Percentiles rank a stretch among this genome's conserved stretches.
phyloP scores from a whole-genome alignment of 1,140 invertebrate genomes.

The Pseudoatta argentina region DNA sequence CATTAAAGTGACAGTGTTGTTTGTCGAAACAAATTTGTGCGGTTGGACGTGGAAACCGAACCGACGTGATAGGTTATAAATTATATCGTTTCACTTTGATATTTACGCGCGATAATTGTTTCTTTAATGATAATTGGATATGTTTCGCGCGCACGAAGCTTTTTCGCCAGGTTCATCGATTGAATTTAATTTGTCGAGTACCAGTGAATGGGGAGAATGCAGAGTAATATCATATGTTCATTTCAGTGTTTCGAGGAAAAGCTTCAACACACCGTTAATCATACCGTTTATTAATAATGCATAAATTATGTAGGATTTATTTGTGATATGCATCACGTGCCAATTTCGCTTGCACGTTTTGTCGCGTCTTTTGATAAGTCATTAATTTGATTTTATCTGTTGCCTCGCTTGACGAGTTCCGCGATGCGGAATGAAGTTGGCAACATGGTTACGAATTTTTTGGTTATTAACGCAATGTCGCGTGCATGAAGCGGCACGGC shows the following conservation, averaged over 20 bases:
- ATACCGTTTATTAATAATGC: not conserved
- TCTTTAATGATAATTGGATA: not conserved
- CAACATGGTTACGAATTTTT: not conserved
- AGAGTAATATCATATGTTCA: not conserved
- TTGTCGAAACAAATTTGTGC: not conserved
- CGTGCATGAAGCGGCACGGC: not conserved
- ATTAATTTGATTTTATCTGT: not conserved
- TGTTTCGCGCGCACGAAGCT: not conserved
- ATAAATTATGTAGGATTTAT: not conserved
- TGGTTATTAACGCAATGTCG: not conserved
- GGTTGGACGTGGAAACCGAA: not conserved
- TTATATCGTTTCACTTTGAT: constrained; percentile 16
- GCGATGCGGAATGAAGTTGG: not conserved
- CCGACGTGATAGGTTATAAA: not conserved
- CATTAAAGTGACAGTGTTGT: not conserved
- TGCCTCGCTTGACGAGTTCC: not conserved
- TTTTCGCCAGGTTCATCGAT: constrained; percentile 1
- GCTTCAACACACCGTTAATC: not conserved
- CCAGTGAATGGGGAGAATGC: not conserved
- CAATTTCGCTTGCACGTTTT: not conserved
- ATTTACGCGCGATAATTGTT: constrained; percentile 8
- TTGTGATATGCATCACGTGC: not conserved
- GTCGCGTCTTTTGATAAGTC: not conserved
- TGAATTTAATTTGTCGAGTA: not conserved
- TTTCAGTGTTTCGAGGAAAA: not conserved